A percentile compares a stretch with the other conserved stretches of the same genome.
Conservation (phyloP, 1,140 invertebrate species). For the Plectrocnemia conspersa region DNA sequence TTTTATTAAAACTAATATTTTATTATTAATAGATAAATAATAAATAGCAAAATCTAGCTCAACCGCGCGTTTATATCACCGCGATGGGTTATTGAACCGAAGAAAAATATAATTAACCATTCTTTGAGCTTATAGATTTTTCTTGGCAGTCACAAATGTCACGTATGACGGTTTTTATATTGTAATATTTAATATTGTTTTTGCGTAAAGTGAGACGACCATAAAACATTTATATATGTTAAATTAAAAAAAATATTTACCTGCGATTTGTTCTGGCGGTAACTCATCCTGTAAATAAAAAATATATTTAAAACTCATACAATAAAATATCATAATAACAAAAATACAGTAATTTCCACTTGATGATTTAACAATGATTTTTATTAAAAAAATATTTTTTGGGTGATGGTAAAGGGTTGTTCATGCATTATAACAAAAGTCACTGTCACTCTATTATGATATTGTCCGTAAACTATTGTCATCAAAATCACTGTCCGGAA, state of each 20-base stretch:
- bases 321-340: not conserved
- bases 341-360: not conserved
- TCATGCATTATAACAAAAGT: not conserved
- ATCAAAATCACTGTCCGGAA: not conserved
- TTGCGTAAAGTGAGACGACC: conserved; percentile 2
- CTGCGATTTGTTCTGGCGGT: conserved; percentile 51
- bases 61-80: no score
- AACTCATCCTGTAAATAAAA: conserved; percentile 49
- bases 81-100: no score
- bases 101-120: no score
- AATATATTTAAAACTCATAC: not conserved
- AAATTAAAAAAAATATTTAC: conserved; percentile 40
- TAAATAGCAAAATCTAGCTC: no score
- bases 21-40: no score
- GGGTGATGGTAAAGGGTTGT: not conserved
- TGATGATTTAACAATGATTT: no score
- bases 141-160: no score
- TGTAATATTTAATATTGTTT: no score
- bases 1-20: no score
- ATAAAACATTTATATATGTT: conserved; percentile 25
- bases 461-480: not conserved
- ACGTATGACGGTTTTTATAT: no score
- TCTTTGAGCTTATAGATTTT: no score
- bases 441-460: not conserved
- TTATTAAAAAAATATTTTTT: not conserved